Base-by-base conservation (phyloP, 2,797 vertebrate genomes). In the Anguilla pacifica region DNA sequence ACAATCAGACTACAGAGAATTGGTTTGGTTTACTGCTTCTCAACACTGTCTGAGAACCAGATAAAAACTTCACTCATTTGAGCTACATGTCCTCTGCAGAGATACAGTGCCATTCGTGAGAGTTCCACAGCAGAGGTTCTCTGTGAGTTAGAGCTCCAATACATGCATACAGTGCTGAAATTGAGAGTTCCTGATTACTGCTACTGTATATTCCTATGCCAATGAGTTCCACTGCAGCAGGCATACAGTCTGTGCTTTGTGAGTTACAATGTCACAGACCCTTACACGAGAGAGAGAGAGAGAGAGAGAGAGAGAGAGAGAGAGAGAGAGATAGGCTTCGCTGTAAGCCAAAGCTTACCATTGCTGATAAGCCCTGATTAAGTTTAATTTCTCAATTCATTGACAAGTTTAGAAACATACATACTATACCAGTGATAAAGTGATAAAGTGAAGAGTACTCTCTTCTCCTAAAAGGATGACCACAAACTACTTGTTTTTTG, bases 191-290 rank as follows among this genome's bases (percentile, higher is more conserved):
- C 51, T 13, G 43, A 46, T 46, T 46, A 46, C 43, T 4, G 43
- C 43, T 46, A 46, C 43, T 46, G 43, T 46, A 46, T 46, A 46
- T 46, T 46, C 43, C 43, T 46, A 46, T 39, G 2, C 28, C 67
- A 70, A 70, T 70, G 64, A 70, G 25, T 70, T 70, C 64, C 64
- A 70, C 64, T 70, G 64, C 28, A 70, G 64, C 64, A 28, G n/a
- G 6, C 10, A 70, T 70, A 70, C 64, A 70, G 25, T n/a, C n/a
- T 28, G 25, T 9, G 7, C 64, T 70, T n/a, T 77, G 15, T 35
- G 31, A 77, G 72, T 77, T 15, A 77, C 31, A 74, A 74, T 74
- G 72, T 7, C 17, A 59, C n/a, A 67, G 25, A 25, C 25, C 6
- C 6, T 17, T 5, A 61, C 57, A n/a, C 4, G 1, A 28, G 3